Evolutionary conservation across 2,888 invertebrate species (phyloP).

Genomic region (Thymelicus sylvestris): DNA sequence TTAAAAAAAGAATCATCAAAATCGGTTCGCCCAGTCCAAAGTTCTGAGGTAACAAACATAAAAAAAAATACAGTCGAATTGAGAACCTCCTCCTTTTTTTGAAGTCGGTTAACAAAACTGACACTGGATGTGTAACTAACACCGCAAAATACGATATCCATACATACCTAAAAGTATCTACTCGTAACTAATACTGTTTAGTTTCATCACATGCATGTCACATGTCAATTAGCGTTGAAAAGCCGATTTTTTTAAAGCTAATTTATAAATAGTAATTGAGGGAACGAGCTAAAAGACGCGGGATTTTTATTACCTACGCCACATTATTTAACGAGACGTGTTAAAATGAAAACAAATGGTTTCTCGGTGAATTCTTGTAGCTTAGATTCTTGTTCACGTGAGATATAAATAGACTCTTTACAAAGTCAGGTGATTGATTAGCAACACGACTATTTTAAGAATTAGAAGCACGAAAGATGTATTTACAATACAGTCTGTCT

Average conservation of each 20-base stretch:
- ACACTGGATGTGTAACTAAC: too few species aligned
- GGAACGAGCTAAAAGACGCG: neutral
- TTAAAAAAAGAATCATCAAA: too few species aligned
- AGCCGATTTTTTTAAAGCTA: neutral
- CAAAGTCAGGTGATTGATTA: neutral
- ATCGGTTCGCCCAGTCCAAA: too few species aligned
- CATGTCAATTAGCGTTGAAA: neutral
- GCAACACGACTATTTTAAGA: too few species aligned
- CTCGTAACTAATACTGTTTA: neutral
- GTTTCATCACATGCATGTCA: neutral
- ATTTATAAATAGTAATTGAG: neutral
- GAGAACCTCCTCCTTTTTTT: too few species aligned
- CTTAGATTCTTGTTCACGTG: neutral
- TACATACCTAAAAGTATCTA: neutral
- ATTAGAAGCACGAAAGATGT: too few species aligned
- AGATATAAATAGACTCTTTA: neutral
- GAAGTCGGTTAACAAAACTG: too few species aligned
- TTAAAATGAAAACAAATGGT: constrained; percentile 6
- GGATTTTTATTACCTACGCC: neutral
- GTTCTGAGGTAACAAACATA: too few species aligned
- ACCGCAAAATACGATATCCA: too few species aligned
- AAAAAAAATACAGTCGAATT: too few species aligned
- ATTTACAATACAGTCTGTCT: too few species aligned
- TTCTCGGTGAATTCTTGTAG: neutral
- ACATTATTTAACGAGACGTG: neutral